Conservation (phyloP, 2,113 vertebrate genomes). For the Brienomyrus longianalis region DNA sequence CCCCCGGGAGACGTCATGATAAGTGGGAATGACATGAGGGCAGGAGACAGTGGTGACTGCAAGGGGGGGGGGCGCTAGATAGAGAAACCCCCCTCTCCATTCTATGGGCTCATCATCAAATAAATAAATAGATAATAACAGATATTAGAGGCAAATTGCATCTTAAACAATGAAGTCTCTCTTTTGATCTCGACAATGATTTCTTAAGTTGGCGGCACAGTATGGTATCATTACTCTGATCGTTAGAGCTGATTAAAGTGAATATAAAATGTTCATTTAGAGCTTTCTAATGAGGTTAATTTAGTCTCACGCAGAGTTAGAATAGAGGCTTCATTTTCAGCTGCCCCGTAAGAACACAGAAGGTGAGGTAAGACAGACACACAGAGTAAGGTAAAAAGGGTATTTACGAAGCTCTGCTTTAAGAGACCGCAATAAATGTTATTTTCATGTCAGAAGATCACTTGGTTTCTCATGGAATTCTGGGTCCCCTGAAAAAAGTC, state of each 20-base stretch:
- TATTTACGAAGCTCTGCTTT: neutral
- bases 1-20: neutral
- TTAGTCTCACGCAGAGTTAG: neutral
- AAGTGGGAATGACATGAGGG: neutral
- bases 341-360: neutral
- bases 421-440: neutral
- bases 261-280: neutral
- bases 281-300: slow-evolving; percentile 14
- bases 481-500: neutral
- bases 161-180: neutral
- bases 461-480: neutral
- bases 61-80: neutral
- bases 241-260: neutral
- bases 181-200: neutral
- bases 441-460: neutral
- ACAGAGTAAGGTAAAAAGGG: neutral
- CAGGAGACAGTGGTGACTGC: neutral
- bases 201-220: neutral
- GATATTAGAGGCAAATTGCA: neutral
- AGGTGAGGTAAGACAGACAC: neutral
- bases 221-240: neutral
- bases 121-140: slow-evolving; percentile 3
- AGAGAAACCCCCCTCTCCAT: neutral
- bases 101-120: neutral
- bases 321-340: neutral